Percentiles rank a stretch among this genome's conserved stretches.
Evolutionary conservation across 2,113 vertebrate species (phyloP).

Genomic region (Hippocampus mohnikei): DNA sequence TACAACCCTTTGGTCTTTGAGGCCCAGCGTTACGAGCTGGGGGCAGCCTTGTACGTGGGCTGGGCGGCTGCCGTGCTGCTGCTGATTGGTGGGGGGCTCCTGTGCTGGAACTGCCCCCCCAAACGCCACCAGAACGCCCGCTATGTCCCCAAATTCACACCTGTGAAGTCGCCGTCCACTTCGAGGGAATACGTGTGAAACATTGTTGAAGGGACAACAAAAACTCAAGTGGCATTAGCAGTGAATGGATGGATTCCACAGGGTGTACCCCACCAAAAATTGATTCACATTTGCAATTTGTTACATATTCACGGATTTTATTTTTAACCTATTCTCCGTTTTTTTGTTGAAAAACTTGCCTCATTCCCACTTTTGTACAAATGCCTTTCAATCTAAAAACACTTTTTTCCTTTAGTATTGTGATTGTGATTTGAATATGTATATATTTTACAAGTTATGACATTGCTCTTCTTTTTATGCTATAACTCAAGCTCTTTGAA

Average conservation of each 20-base stretch:
- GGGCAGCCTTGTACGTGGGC: slow-evolving; percentile 84
- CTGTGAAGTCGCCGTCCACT: slow-evolving; percentile 42
- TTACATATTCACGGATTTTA: no score
- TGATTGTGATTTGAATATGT: no score
- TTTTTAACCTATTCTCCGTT: no score
- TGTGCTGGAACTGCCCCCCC: slow-evolving; percentile 86
- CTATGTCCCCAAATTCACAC: slow-evolving; percentile 57
- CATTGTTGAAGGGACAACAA: neutral
- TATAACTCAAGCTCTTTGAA: no score
- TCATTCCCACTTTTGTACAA: no score
- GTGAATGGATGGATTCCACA: neutral
- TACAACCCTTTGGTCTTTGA: slow-evolving; percentile 68
- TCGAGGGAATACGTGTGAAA: slow-evolving; percentile 66
- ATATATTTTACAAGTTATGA: no score
- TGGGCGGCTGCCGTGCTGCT: slow-evolving; percentile 80
- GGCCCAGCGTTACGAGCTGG: slow-evolving; percentile 71
- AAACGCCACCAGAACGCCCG: slow-evolving; percentile 61
- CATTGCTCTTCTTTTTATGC: no score
- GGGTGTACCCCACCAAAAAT: neutral
- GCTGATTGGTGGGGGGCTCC: slow-evolving; percentile 79
- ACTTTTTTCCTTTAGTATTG: no score
- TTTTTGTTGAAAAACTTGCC: no score
- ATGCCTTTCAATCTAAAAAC: no score
- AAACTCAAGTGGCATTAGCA: neutral
- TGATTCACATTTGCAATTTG: no score